phyloP scores from a whole-genome alignment of 2,797 vertebrate genomes.

The Aythya fuligula region DNA sequence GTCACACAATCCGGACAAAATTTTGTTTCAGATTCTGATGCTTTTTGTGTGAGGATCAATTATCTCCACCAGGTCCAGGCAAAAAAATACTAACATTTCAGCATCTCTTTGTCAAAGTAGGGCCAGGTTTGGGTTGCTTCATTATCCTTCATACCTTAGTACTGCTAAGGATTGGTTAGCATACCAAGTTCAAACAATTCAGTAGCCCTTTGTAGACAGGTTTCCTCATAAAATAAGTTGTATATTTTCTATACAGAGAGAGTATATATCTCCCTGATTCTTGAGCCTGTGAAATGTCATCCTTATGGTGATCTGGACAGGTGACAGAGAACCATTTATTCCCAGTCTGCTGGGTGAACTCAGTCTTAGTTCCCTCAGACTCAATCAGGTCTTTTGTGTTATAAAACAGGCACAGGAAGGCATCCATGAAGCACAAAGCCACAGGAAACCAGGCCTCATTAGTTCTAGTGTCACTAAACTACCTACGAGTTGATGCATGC shows the following conservation, averaged over 20 bases:
- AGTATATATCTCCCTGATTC: neutral
- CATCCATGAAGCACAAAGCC: neutral
- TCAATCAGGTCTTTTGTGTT: rapidly evolving
- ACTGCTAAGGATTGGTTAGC: neutral
- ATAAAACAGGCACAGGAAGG: neutral
- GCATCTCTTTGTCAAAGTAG: neutral
- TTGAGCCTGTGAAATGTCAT: neutral
- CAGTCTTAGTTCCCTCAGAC: neutral
- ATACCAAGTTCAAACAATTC: neutral
- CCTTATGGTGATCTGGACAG: neutral
- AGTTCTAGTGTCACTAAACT: neutral
- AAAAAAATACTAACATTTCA: neutral
- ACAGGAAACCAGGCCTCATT: neutral
- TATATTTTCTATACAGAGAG: neutral
- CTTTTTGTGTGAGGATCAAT: neutral
- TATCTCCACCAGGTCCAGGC: neutral
- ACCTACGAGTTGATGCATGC: neutral
- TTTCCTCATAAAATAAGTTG: neutral
- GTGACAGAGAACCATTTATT: neutral
- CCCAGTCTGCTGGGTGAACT: neutral
- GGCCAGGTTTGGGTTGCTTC: neutral
- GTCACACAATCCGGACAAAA: neutral
- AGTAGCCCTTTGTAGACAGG: neutral
- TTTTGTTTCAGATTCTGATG: neutral
- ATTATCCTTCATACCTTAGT: neutral